Evolutionary conservation across 2,888 invertebrate genomes (phyloP), one percentile per base, ranked within the genome.

Genomic region (Melieria picta): DNA sequence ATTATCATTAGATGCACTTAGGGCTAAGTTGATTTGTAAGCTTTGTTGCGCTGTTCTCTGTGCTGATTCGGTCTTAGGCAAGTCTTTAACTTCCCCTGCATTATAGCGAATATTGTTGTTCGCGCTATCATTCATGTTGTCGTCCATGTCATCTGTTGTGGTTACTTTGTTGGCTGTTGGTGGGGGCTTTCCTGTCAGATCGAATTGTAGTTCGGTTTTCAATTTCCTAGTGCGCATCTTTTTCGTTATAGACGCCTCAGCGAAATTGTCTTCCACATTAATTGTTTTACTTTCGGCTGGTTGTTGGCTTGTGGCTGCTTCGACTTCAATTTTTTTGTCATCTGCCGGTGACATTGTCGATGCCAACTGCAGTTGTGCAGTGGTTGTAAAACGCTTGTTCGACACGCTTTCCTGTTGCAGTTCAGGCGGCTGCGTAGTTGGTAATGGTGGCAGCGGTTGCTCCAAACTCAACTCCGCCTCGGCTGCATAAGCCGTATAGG

Each of bases 1-100:
- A 78, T 79, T 80, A 80, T 79, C 78, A 77, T 79, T 79, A 80
- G 72, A 77, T 78, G 79, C 76, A 77, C 77, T 81, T 78, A 74
- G 55, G 62, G 47, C 61, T 65, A 60, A 50, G 48, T 72, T 64
- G 60, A 64, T 65, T 74, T 76, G 61, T 47, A 69, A 72, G 60
- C 64, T 66, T 71, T 73, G 68, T 69, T 65, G 52, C 74, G 72
- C 69, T 74, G 69, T 74, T 73, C 70, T 46, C 30, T 64, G 47
- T 65, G 66, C 48, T 45, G 58, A 60, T 69, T 56, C 5, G 61
- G 69, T 65, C 62, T 69, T 67, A 47, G 7, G 42, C n/a, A 48
- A 4, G n/a, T 30, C 46, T 74, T 46, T 48, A 11, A 48, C 64
- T 13, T 55, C 13, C 16, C n/a, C 6, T 62, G 42, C 4, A 30